phyloP scores from a whole-genome alignment of 2,113 vertebrate genomes.

The Myrmecophaga tridactyla region DNA sequence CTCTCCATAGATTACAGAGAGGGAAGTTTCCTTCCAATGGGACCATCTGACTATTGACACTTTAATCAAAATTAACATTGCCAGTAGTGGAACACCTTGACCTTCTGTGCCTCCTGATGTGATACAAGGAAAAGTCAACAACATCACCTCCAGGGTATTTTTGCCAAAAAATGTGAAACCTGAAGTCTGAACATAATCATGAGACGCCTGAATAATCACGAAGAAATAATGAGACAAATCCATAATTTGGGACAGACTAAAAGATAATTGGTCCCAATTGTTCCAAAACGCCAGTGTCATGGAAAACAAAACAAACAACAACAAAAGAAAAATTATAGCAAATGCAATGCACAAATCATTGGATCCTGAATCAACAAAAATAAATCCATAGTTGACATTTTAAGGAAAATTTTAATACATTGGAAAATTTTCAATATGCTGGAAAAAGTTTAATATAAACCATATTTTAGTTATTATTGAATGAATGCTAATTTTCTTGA shows the following conservation, averaged over 20 bases:
- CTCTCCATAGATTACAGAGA: not conserved
- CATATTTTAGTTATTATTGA: not conserved
- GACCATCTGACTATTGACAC: not conserved
- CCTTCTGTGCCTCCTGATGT: too few species aligned
- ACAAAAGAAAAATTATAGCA: too few species aligned
- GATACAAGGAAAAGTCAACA: too few species aligned
- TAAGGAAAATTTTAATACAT: too few species aligned
- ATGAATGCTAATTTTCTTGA: not conserved
- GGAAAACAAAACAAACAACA: too few species aligned
- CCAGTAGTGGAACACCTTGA: not conserved
- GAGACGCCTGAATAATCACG: too few species aligned
- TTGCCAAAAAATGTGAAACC: not conserved
- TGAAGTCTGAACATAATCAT: not conserved
- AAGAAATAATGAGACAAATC: not conserved
- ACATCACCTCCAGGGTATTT: not conserved
- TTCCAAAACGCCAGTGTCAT: too few species aligned
- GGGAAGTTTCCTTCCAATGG: not conserved
- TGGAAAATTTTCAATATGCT: not conserved
- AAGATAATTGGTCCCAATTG: too few species aligned
- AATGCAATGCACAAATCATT: too few species aligned
- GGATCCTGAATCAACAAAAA: not conserved
- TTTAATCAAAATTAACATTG: too few species aligned
- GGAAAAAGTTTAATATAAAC: not conserved
- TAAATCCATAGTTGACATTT: not conserved
- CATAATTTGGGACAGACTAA: not conserved